Percentiles rank a stretch among this genome's conserved stretches.
phyloP scores from a whole-genome alignment of 2,797 vertebrate species.

The Carcharodon carcharias region DNA sequence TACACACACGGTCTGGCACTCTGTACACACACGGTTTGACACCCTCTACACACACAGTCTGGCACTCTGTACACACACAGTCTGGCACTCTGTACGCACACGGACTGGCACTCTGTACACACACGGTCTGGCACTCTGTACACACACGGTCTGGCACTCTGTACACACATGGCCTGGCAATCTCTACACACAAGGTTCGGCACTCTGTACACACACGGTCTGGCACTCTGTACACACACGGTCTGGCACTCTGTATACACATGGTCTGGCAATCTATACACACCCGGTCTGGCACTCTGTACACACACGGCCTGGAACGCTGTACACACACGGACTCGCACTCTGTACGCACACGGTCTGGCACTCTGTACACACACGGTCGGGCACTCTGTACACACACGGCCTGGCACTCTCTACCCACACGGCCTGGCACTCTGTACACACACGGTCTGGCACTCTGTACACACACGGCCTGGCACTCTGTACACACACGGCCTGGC shows the following conservation, averaged over 20 bases:
- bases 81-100: not conserved
- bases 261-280: not conserved
- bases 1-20: not conserved
- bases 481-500: not conserved
- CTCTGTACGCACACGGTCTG: too few species aligned
- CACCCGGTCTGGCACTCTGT: too few species aligned
- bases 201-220: not conserved
- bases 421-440: not conserved
- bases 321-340: not conserved
- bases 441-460: too few species aligned
- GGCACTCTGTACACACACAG: too few species aligned
- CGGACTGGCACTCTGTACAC: too few species aligned
- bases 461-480: not conserved
- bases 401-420: too few species aligned
- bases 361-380: not conserved
- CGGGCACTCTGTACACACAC: not conserved
- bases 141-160: not conserved
- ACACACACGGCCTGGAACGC: not conserved
- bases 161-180: too few species aligned
- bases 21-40: not conserved
- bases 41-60: not conserved
- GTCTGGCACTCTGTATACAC: not conserved
- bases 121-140: not conserved
- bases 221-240: too few species aligned
- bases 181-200: too few species aligned